A percentile compares a stretch with the other conserved stretches of the same genome.
phyloP scores from a whole-genome alignment of 2,888 invertebrate species.

The Drosophila paramelanica region DNA sequence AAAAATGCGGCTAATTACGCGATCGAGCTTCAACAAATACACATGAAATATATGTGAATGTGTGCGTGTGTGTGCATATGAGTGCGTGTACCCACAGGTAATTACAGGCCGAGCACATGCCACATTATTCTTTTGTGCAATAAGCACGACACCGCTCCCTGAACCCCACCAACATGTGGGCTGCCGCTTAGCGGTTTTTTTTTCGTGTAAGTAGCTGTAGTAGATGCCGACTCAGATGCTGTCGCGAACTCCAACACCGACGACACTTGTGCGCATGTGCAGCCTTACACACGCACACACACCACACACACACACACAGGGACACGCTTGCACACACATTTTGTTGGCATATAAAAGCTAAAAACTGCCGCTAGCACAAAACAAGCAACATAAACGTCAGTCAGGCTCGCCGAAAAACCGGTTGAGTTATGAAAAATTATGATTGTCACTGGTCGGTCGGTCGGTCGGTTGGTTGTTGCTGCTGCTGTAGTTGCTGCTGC shows the following conservation, averaged over 20 bases:
- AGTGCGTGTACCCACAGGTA: conserved; percentile 53
- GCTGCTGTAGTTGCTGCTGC: conserved; percentile 20
- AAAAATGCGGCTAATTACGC: conserved; percentile 73
- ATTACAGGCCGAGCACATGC: conserved; percentile 75
- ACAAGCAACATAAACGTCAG: conserved; percentile 72
- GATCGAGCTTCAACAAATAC: conserved; percentile 35
- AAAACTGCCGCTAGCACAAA: conserved; percentile 67
- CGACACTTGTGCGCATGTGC: conserved; percentile 76
- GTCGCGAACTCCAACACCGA: conserved; percentile 53
- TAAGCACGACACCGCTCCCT: conserved; percentile 62
- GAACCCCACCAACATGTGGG: conserved; percentile 13
- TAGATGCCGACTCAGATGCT: conserved; percentile 37
- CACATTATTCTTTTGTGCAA: conserved; percentile 81
- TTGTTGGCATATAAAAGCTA: conserved; percentile 49
- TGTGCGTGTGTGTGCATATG: conserved; percentile 18
- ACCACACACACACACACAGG: neutral
- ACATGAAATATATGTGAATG: neutral
- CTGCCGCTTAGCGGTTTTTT: conserved; percentile 47
- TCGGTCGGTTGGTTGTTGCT: conserved; percentile 16
- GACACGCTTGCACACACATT: conserved; percentile 8
- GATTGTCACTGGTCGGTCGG: conserved; percentile 72
- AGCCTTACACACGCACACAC: conserved; percentile 33
- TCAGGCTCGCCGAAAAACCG: conserved; percentile 65
- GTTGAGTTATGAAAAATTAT: conserved; percentile 80
- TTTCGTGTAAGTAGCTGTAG: conserved; percentile 52